Evolutionary conservation across 2,888 invertebrate genomes (phyloP), one percentile per base, ranked within the genome.

Genomic region (Drosophila niveifrons): DNA sequence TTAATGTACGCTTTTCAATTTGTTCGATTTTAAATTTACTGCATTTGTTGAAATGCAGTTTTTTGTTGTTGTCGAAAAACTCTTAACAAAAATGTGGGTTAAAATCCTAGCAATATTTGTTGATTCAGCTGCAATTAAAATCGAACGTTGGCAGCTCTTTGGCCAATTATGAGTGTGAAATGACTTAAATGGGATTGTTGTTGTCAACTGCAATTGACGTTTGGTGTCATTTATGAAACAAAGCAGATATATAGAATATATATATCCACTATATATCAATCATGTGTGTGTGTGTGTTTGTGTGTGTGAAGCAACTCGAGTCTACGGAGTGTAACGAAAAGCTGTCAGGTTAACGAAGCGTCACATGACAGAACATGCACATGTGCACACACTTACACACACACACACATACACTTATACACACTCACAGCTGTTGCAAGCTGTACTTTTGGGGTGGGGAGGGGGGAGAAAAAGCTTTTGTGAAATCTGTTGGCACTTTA

Each of bases 331-430:
- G 62, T 53, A 72, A 80, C 70, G 71, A 72, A 65, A 70, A 50
- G 72, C 69, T 82, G 82, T 86, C 75, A 69, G 72, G 43, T 71
- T 86, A 82, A 86, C 84, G 78, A 82, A 83, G 78, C 78, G 48
- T 64, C 64, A 80, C 73, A 68, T 73, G 62, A 73, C 65, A 65
- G 69, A 72, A 78, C 75, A 76, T 66, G 80, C 64, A 72, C 66
- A 58, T 28, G 31, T 36, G 31, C 69, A 69, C 77, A 68, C 57
- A 59, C 44, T 48, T 47, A 59, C 18, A 28, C 44, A 34, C 41
- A 39, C 28, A 34, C 41, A 48, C 56, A 52, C 47, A 39, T 44
- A 36, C 36, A 59, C 56, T n/a, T n/a, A 23, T n/a, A 50, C 29
- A 63, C 9, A 23, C 29, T 31, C 13, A 36, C 39, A 23, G 36